A percentile compares a stretch with the other conserved stretches of the same genome.
These are phyloP conservation scores for Brachypodius melanocephalos DNA, from an alignment of 2,113 vertebrate species.

Conservation along the genomic window DNA sequence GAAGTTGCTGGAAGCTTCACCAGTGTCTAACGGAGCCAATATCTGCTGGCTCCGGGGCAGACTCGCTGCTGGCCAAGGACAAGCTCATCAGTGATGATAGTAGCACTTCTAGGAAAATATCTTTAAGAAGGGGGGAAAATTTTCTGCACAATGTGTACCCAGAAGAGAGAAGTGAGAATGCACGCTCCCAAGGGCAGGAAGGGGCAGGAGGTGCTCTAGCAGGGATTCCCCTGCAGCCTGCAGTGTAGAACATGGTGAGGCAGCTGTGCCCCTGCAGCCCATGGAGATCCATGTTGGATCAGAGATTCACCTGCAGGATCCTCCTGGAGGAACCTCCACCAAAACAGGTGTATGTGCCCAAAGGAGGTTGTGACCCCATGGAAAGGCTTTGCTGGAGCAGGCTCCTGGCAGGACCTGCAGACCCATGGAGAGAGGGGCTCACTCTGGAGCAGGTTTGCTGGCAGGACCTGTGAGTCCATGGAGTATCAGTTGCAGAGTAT, in stretches of 20 bases:
- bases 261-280: background rate
- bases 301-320: background rate
- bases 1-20: background rate
- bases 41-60: background rate
- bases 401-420: background rate
- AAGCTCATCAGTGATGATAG: background rate
- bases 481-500: background rate
- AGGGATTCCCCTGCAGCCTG: background rate
- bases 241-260: background rate
- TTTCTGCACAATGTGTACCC: background rate
- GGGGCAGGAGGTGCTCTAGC: background rate
- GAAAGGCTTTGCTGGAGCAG: background rate
- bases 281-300: background rate
- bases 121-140: background rate
- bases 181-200: background rate
- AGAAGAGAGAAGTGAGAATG: background rate
- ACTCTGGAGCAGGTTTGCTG: background rate
- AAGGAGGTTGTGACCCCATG: background rate
- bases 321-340: background rate
- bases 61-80: background rate
- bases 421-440: background rate
- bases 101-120: background rate
- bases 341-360: background rate
- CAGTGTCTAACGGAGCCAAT: too few relatives aligned
- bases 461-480: background rate